Conservation (phyloP, 1,140 invertebrate species). For the Penaeus chinensis region DNA sequence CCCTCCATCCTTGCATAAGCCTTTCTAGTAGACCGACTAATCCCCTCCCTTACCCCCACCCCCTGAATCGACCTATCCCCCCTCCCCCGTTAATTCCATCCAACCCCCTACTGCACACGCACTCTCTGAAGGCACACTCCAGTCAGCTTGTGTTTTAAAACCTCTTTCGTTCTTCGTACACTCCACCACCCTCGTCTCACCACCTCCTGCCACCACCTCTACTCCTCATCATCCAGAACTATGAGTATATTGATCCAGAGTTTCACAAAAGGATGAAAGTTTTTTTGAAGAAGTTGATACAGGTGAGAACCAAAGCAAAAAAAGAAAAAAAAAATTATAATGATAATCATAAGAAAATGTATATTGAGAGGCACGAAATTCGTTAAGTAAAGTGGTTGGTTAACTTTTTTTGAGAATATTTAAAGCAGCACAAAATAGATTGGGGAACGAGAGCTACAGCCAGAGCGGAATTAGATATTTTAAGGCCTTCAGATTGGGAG, state of each 20-base stretch:
- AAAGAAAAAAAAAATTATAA: too few relatives aligned
- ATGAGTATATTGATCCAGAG: neutral
- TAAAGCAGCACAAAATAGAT: too few relatives aligned
- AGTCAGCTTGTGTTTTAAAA: conserved; percentile 2
- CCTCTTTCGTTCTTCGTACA: neutral
- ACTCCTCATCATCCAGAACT: neutral
- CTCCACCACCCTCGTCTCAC: conserved; percentile 1
- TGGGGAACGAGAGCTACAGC: too few relatives aligned
- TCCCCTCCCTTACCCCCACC: neutral
- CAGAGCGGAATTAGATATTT: too few relatives aligned
- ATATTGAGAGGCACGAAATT: too few relatives aligned
- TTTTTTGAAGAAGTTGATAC: neutral
- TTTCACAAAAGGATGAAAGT: conserved; percentile 11
- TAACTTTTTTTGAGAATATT: too few relatives aligned
- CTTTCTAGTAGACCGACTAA: neutral
- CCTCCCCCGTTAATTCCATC: neutral
- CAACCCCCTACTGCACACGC: too few relatives aligned
- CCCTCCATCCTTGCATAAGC: neutral
- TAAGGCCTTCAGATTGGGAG: too few relatives aligned
- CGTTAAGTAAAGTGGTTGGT: too few relatives aligned
- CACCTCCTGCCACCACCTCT: neutral
- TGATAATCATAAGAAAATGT: too few relatives aligned
- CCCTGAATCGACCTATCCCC: neutral
- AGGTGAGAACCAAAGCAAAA: too few relatives aligned
- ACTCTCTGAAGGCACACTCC: too few relatives aligned